phyloP scores from a whole-genome alignment of 2,888 invertebrate genomes.

The Stenurella melanura region DNA sequence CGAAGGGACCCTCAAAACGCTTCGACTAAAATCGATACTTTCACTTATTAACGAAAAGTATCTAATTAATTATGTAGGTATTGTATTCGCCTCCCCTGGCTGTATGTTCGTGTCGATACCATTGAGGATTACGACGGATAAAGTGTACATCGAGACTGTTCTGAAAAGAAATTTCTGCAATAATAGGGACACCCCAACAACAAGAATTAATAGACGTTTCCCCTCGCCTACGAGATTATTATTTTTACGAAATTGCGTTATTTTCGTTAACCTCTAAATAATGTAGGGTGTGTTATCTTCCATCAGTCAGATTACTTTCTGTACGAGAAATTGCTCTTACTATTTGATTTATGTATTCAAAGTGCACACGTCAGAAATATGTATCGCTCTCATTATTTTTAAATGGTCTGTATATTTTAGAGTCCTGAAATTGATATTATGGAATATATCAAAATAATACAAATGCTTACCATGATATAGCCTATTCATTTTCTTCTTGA shows the following conservation, averaged over 20 bases:
- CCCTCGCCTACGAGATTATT: slow-evolving; percentile 22
- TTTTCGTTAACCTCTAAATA: slow-evolving; percentile 21
- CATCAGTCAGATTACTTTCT: background rate
- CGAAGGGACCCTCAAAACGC: slow-evolving; percentile 26
- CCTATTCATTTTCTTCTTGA: background rate
- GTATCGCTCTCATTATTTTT: background rate
- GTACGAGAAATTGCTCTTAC: background rate
- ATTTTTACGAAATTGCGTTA: slow-evolving; percentile 28
- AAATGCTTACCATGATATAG: no score
- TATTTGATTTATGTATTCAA: background rate
- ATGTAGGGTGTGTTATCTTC: slow-evolving; percentile 18
- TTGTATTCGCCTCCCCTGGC: slow-evolving; percentile 26
- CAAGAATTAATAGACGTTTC: slow-evolving; percentile 27
- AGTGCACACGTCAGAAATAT: background rate
- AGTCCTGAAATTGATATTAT: no score
- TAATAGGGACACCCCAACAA: slow-evolving; percentile 9
- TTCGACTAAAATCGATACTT: slow-evolving; percentile 22
- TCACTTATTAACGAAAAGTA: slow-evolving; percentile 32
- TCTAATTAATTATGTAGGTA: slow-evolving; percentile 35
- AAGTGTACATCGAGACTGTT: slow-evolving; percentile 1
- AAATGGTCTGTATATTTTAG: no score
- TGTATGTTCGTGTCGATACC: slow-evolving; percentile 23
- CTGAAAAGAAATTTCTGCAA: slow-evolving; percentile 24
- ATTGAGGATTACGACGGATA: slow-evolving; percentile 11
- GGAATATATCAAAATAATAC: no score